Base-by-base conservation (phyloP, 2,797 vertebrate genomes). In the Xenops minutus region DNA sequence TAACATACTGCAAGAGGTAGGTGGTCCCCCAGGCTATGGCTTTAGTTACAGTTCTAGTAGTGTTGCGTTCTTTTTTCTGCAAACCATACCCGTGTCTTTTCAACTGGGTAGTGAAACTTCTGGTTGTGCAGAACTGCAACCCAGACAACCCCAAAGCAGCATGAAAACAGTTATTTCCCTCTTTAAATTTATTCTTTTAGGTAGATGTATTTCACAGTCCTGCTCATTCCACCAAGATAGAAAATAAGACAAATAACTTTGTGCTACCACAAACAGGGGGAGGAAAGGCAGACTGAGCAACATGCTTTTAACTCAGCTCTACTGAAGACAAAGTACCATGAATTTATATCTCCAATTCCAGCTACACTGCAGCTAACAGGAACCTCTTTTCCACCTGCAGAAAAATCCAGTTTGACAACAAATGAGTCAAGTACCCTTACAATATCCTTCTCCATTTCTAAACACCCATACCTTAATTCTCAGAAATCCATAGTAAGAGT, bases 21-120 rank as follows among this genome's bases (percentile, higher is more conserved):
- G 7, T 43, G 17, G 15, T 89, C 18, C 19, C 12, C 58, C 46
- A 19, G 22, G 15, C 48, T 66, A 22, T 39, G 27, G 18, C n/a
- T 88, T 41, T 32, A 69, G 15, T 76, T 81, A 71, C 0, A 2
- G 22, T 72, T 56, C 27, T 14, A 13, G 37, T 19, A 79, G 48
- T 20, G 12, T 13, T 85, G 36, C 21, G 18, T n/a, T 51, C 16
- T 37, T 71, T 79, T 21, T 56, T 58, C 34, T 37, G 26, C 62
- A 66, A 26, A 52, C 23, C 9, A 8, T 55, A 36, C 5, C 6
- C 0, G 0, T 39, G 6, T 48, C 23, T 68, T 27, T 72, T 48
- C 14, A 36, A 7, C 55, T 58, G 37, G 10, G 21, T 44, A 14
- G 32, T 71, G 58, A 82, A 82, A 66, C 13, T 58, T 10, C 36